Conservation (phyloP, 2,113 vertebrate genomes). For the Eudyptes chrysolophus region DNA sequence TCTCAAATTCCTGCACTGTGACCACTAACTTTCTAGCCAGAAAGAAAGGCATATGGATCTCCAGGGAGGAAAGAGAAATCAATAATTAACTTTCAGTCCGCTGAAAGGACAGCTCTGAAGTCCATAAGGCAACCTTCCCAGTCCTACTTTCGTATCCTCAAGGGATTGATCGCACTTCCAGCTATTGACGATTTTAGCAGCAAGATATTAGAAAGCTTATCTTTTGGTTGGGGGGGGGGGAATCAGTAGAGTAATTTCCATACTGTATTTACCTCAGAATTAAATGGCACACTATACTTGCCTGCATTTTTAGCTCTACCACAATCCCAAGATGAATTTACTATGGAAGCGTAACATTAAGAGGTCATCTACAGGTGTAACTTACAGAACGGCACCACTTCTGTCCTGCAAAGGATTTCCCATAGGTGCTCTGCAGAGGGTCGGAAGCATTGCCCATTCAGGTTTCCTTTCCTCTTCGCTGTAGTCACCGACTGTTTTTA, state of each 20-base stretch:
- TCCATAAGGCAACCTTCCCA: background rate
- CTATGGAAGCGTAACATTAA: background rate
- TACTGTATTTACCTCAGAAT: background rate
- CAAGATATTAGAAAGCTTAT: background rate
- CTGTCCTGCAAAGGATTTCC: background rate
- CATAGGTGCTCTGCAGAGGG: background rate
- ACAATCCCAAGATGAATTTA: background rate
- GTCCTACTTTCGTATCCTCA: background rate
- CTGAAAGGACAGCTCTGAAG: constrained; percentile 30
- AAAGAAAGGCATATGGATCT: background rate
- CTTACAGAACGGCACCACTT: background rate
- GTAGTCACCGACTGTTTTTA: background rate
- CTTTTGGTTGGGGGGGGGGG: background rate
- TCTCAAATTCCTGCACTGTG: constrained; percentile 1
- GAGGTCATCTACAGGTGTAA: background rate
- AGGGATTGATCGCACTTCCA: background rate
- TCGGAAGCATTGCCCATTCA: background rate
- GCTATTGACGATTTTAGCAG: background rate
- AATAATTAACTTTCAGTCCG: constrained; percentile 36
- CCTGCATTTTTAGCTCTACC: background rate
- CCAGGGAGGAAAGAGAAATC: constrained; percentile 12
- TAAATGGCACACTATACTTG: background rate
- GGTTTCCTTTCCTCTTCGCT: background rate
- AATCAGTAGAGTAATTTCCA: background rate
- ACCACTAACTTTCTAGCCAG: constrained; percentile 17